Evolutionary conservation across 2,888 invertebrate species (phyloP).

Genomic region (Orthosia incerta): DNA sequence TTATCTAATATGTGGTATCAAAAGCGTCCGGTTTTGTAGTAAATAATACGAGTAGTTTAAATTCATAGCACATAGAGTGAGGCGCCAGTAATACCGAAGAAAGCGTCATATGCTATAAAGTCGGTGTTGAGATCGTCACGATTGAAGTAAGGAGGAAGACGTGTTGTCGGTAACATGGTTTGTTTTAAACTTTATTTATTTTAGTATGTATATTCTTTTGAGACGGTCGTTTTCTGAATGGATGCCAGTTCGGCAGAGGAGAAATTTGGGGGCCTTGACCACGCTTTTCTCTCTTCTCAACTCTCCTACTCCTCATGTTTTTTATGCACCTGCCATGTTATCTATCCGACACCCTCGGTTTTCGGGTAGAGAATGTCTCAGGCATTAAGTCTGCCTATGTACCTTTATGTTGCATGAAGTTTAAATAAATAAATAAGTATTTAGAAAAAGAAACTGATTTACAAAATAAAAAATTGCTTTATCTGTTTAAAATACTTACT

Average conservation of each 20-base stretch:
- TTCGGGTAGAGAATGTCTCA: too few relatives aligned
- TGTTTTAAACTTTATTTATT: not conserved
- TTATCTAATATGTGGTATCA: conserved; percentile 49
- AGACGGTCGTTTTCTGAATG: not conserved
- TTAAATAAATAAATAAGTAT: too few relatives aligned
- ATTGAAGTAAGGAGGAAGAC: conserved; percentile 26
- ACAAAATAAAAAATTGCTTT: not conserved
- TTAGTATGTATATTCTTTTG: not conserved
- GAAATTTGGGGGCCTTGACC: too few relatives aligned
- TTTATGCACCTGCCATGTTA: too few relatives aligned
- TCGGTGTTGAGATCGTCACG: conserved; percentile 25
- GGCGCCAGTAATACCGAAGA: conserved; percentile 54
- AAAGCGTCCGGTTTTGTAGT: conserved; percentile 14
- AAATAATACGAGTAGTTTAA: conserved; percentile 50
- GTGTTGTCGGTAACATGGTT: conserved; percentile 5
- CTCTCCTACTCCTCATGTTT: too few relatives aligned
- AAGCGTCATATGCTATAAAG: conserved; percentile 54
- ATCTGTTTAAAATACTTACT: not conserved
- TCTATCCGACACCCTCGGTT: too few relatives aligned
- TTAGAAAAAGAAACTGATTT: too few relatives aligned
- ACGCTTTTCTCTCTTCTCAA: too few relatives aligned
- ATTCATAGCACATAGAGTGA: conserved; percentile 50
- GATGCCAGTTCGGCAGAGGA: too few relatives aligned
- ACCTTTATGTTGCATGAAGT: too few relatives aligned
- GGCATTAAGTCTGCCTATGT: too few relatives aligned